Percentiles rank a stretch among this genome's conserved stretches.
Conservation (phyloP, 2,888 invertebrate species). For the Acleris cristana region DNA sequence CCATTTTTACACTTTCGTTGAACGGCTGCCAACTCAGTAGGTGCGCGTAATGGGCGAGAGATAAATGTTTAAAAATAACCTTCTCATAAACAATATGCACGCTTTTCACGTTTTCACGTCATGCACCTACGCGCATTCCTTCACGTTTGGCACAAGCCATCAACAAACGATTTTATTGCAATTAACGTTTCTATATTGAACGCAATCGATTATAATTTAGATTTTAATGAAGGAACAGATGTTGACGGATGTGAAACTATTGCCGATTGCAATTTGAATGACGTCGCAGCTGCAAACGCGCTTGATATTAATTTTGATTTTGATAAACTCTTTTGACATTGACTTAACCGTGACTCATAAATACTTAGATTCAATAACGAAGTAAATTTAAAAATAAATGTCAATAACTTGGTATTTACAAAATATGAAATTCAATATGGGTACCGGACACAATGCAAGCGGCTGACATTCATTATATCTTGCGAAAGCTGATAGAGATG, state of each 20-base stretch:
- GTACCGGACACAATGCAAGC: too few relatives aligned
- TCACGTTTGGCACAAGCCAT: conserved; percentile 38
- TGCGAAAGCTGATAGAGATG: too few relatives aligned
- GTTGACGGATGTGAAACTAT: conserved; percentile 7
- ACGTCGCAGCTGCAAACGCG: not conserved
- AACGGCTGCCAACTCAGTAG: conserved; percentile 76
- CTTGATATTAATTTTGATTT: not conserved
- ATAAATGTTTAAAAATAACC: conserved; percentile 78
- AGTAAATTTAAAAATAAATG: too few relatives aligned
- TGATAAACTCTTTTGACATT: not conserved
- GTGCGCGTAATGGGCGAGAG: conserved; percentile 77
- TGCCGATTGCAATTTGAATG: not conserved
- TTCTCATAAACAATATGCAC: conserved; percentile 77
- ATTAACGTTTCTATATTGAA: conserved; percentile 12
- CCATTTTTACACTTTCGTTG: conserved; percentile 80
- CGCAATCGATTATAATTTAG: conserved; percentile 15
- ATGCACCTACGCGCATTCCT: conserved; percentile 58
- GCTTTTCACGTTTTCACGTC: conserved; percentile 56
- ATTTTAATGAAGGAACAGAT: conserved; percentile 2
- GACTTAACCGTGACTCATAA: not conserved
- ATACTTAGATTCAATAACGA: too few relatives aligned
- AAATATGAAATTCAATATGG: too few relatives aligned
- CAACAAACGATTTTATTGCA: conserved; percentile 33
- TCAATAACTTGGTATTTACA: too few relatives aligned
- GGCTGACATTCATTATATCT: too few relatives aligned